Base-by-base conservation (phyloP, 1,140 invertebrate species). In the Fopius arisanus region DNA sequence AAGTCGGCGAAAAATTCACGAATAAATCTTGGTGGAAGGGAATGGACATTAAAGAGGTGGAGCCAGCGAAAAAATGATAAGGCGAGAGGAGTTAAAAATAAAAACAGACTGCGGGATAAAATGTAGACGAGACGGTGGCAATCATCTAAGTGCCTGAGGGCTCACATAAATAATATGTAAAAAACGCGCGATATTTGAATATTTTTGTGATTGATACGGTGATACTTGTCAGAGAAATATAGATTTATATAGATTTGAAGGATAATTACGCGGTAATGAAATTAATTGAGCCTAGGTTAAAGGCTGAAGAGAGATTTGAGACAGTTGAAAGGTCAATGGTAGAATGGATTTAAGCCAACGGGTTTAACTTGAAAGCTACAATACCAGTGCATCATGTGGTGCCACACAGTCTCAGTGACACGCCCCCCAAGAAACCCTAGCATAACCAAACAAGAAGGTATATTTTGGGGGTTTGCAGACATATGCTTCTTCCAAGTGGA, bases 351-450 rank as follows among this genome's bases (percentile, higher is more conserved):
- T 68, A 59, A 59, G 54, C 37, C 37, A 68, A 68, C 14, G 43
- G 26, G 14, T 59, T 59, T 26, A 59, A 59, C 16, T 80, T 78
- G 77, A 77, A 79, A 77, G 74, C 76, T 82, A 80, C 77, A 79
- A 77, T 81, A 70, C 80, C 79, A 82, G 81, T 84, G 82, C 79
- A 77, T 84, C 82, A 83, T 83, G 73, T 81, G 82, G 82, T 82
- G 81, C 82, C 82, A 74, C 69, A 40, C 69, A 77, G 81, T 83
- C 82, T 82, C 75, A 70, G 51, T 67, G 81, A 81, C 79, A 82
- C 81, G 81, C 82, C 81, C 75, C 63, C 26, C 73, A 54, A 67
- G 72, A 31, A 12, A 23, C 23, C 19, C 54, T 21, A 10, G 54
- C 23, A 28, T 59, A 59, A 59, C 54, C 54, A 59, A 59, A 59